Percentiles rank a stretch among this genome's conserved stretches.
These are phyloP conservation scores for Helleia helle DNA, from an alignment of 2,888 invertebrate genomes.

Conservation along the genomic window DNA sequence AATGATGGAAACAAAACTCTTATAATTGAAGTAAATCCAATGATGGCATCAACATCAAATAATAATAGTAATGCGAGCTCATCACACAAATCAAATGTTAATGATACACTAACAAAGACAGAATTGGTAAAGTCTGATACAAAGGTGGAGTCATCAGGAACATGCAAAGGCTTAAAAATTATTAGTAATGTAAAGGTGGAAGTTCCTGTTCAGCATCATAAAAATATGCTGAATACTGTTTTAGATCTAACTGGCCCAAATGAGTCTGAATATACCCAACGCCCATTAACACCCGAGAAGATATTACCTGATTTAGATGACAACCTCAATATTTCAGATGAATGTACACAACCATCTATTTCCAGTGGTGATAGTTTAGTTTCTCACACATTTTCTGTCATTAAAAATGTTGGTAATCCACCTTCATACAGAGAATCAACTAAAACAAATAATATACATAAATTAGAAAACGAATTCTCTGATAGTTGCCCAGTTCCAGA, in stretches of 20 bases:
- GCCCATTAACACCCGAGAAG: constrained; percentile 44
- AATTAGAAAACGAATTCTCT: constrained; percentile 53
- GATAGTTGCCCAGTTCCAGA: constrained; percentile 65
- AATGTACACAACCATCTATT: constrained; percentile 36
- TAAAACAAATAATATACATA: constrained; percentile 39
- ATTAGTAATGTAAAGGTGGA: constrained; percentile 71
- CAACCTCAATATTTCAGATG: constrained; percentile 37
- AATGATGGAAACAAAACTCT: constrained; percentile 51
- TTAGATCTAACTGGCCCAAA: constrained; percentile 57
- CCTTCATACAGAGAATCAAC: constrained; percentile 41
- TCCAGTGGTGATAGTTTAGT: constrained; percentile 37
- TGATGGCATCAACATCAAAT: constrained; percentile 27
- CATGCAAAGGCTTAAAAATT: constrained; percentile 61
- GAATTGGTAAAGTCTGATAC: constrained; percentile 28
- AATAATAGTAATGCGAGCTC: constrained; percentile 22
- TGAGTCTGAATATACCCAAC: constrained; percentile 43
- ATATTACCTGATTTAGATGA: constrained; percentile 60
- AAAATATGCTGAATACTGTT: constrained; percentile 59
- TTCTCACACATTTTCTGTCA: constrained; percentile 55
- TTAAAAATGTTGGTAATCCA: constrained; percentile 58
- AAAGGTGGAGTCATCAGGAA: constrained; percentile 36
- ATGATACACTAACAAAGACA: constrained; percentile 13
- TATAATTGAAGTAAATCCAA: constrained; percentile 59
- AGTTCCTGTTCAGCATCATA: constrained; percentile 62
- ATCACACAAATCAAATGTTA: constrained; percentile 14